A percentile compares a stretch with the other conserved stretches of the same genome.
phyloP scores from a whole-genome alignment of 1,140 invertebrate genomes.

The Aphelenchoides fujianensis region DNA sequence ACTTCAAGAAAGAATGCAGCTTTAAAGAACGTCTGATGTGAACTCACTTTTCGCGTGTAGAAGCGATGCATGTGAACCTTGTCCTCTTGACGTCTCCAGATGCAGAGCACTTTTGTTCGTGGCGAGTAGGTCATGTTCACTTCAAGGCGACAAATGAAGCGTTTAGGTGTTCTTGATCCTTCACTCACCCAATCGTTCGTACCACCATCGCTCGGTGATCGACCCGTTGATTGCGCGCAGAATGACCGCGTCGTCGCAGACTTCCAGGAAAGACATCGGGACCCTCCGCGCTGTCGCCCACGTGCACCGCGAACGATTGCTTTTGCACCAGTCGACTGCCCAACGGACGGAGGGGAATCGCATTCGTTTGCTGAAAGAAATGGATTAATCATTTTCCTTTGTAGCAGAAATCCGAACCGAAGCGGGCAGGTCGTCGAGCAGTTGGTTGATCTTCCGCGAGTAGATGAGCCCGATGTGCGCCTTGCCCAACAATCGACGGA shows the following conservation, averaged over 20 bases:
- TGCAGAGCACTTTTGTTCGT: slow-evolving; percentile 86
- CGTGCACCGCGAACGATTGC: slow-evolving; percentile 95
- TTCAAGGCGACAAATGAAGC: no score
- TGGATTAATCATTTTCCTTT: slow-evolving; percentile 24
- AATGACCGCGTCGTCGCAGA: slow-evolving; percentile 90
- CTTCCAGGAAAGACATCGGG: slow-evolving; percentile 94
- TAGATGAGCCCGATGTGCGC: slow-evolving; percentile 96
- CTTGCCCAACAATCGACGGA: slow-evolving; percentile 88
- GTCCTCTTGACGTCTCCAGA: slow-evolving; percentile 72
- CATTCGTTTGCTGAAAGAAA: slow-evolving; percentile 74
- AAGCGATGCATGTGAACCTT: slow-evolving; percentile 87
- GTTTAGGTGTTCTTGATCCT: no score
- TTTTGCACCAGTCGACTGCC: slow-evolving; percentile 80
- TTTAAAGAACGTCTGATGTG: not conserved
- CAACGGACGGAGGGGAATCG: slow-evolving; percentile 89
- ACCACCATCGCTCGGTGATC: slow-evolving; percentile 97
- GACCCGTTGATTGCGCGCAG: slow-evolving; percentile 85
- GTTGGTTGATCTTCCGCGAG: slow-evolving; percentile 91
- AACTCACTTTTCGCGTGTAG: slow-evolving; percentile 89
- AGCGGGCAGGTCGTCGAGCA: slow-evolving; percentile 80
- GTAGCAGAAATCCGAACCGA: slow-evolving; percentile 70
- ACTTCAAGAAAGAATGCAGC: slow-evolving; percentile 69
- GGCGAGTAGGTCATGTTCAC: slow-evolving; percentile 97
- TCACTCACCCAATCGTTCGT: slow-evolving; percentile 77
- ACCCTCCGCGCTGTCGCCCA: slow-evolving; percentile 80